Evolutionary conservation across 2,888 invertebrate genomes (phyloP).

Genomic region (Drosophila peninsularis): DNA sequence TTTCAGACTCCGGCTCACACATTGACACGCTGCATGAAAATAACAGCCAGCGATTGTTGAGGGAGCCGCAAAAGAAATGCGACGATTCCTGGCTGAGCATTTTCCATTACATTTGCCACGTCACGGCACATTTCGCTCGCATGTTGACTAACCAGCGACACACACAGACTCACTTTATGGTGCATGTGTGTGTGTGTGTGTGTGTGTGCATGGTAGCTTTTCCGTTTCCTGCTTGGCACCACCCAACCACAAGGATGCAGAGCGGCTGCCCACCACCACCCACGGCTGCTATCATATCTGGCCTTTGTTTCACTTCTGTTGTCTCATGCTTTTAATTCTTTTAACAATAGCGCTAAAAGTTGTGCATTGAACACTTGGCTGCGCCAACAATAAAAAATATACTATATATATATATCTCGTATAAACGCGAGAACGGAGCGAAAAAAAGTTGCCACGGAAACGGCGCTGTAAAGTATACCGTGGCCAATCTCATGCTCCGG

Average conservation of each 20-base stretch:
- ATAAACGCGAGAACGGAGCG: background rate
- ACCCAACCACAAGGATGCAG: conserved; percentile 5
- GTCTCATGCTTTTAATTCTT: conserved; percentile 74
- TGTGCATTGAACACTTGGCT: conserved; percentile 78
- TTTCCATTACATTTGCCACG: conserved; percentile 76
- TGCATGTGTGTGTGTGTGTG: background rate
- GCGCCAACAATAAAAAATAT: conserved; percentile 67
- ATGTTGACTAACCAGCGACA: conserved; percentile 62
- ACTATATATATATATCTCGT: background rate
- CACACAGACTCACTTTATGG: conserved; percentile 1
- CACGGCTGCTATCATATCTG: conserved; percentile 66
- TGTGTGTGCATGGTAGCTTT: conserved; percentile 42
- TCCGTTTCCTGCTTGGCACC: conserved; percentile 50
- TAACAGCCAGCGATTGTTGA: conserved; percentile 55
- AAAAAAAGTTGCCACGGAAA: conserved; percentile 54
- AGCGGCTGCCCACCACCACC: conserved; percentile 1
- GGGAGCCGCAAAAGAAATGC: conserved; percentile 9
- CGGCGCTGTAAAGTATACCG: conserved; percentile 67
- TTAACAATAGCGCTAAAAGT: conserved; percentile 78
- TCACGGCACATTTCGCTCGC: conserved; percentile 75
- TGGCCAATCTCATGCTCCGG: conserved; percentile 25
- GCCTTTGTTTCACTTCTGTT: conserved; percentile 70
- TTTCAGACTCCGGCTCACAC: conserved; percentile 53
- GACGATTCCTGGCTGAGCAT: conserved; percentile 48
- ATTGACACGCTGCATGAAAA: conserved; percentile 74